A percentile compares a stretch with the other conserved stretches of the same genome.
These are phyloP conservation scores for Molossus alvarezi DNA, from an alignment of 2,797 vertebrate species.

Conservation along the genomic window DNA sequence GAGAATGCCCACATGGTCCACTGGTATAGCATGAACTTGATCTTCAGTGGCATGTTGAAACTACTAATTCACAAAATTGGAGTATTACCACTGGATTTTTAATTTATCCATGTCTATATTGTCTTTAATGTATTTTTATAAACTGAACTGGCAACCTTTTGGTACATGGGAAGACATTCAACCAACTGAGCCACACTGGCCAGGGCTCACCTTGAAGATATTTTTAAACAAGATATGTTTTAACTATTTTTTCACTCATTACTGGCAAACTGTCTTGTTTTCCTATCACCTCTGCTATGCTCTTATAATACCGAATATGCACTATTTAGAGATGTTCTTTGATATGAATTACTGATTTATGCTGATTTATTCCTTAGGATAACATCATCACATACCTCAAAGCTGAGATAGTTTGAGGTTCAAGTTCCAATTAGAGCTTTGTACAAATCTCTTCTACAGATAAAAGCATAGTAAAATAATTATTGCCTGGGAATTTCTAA, in stretches of 20 bases:
- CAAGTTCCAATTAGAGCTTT: conserved; percentile 37
- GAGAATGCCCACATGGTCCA: not conserved
- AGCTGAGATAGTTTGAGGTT: conserved; percentile 50
- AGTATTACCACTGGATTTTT: not conserved
- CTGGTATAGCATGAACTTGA: not conserved
- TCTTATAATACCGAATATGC: not conserved
- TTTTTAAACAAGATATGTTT: not conserved
- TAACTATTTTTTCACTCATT: conserved; percentile 36
- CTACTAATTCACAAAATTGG: not conserved
- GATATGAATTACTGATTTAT: conserved; percentile 18
- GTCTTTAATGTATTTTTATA: not conserved
- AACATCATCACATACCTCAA: not conserved
- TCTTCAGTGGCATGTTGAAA: not conserved
- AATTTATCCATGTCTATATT: conserved; percentile 16
- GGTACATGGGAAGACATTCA: not conserved
- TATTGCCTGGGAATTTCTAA: conserved; percentile 59
- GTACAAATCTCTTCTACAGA: conserved; percentile 60
- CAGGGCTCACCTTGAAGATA: not conserved
- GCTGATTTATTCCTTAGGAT: not conserved
- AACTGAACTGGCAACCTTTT: not conserved
- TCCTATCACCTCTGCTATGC: not conserved
- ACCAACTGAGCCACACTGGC: not conserved
- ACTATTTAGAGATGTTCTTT: conserved; percentile 16
- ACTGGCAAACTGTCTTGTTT: not conserved
- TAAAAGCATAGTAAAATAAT: conserved; percentile 69